These are phyloP conservation scores for Pelodytes ibericus DNA, from an alignment of 2,797 vertebrate species.

Conservation along the genomic window DNA sequence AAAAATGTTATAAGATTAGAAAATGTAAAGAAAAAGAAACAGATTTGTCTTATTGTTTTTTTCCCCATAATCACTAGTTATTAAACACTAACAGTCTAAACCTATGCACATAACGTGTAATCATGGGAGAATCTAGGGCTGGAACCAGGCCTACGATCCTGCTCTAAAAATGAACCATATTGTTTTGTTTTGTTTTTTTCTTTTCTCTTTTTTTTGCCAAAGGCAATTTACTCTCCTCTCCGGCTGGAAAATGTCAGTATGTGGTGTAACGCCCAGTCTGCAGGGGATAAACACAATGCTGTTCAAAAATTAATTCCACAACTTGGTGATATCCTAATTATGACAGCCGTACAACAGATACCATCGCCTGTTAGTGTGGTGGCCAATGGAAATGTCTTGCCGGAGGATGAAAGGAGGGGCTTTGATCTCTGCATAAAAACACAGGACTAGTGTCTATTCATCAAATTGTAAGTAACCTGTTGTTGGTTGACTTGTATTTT, in stretches of 20 bases:
- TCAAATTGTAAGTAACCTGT: not conserved
- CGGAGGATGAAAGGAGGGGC: constrained; percentile 38
- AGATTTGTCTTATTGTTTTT: too few relatives aligned
- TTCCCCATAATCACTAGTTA: too few relatives aligned
- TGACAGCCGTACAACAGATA: constrained; percentile 13
- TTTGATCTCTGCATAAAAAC: constrained; percentile 16
- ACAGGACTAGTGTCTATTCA: not conserved
- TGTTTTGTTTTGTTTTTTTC: constrained; percentile 3
- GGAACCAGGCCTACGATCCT: not conserved
- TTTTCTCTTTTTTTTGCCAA: too few relatives aligned
- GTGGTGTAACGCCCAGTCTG: constrained; percentile 8
- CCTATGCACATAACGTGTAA: too few relatives aligned
- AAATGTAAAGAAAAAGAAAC: too few relatives aligned
- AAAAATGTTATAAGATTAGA: too few relatives aligned
- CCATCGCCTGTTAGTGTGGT: constrained; percentile 24
- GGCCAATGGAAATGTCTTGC: constrained; percentile 25
- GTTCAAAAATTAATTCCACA: constrained; percentile 42
- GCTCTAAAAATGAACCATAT: not conserved
- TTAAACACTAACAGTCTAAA: too few relatives aligned
- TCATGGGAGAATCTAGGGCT: not conserved
- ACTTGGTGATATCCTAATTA: constrained; percentile 32
- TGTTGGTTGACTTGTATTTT: not conserved
- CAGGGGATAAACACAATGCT: constrained; percentile 49
- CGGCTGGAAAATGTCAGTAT: constrained; percentile 37
- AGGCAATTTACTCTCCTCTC: constrained; percentile 7